Evolutionary conservation across 2,888 invertebrate species (phyloP).

Genomic region (Salticus scenicus): DNA sequence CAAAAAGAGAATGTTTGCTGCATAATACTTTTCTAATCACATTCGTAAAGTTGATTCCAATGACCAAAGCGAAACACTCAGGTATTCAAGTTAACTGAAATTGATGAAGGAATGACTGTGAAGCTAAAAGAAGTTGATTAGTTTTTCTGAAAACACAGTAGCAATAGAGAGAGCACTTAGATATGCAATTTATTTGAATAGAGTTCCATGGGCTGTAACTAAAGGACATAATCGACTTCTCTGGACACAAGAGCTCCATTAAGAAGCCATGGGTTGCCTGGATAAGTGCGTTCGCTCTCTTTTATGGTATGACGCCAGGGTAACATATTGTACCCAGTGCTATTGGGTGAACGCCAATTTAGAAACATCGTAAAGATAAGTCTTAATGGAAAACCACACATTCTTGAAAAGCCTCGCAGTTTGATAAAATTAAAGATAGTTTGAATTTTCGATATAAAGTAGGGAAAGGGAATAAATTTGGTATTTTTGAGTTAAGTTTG

Average conservation of each 20-base stretch:
- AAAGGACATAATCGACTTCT: not conserved
- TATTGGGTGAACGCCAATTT: not conserved
- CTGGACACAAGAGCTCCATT: not conserved
- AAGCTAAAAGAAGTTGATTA: not conserved
- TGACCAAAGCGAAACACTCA: no score
- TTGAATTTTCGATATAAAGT: no score
- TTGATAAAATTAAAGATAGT: no score
- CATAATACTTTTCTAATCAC: no score
- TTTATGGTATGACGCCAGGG: not conserved
- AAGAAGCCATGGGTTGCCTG: not conserved
- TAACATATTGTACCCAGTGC: not conserved
- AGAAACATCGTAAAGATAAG: not conserved
- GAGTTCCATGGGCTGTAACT: not conserved
- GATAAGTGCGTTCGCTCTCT: not conserved
- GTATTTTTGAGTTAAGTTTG: no score
- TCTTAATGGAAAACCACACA: not conserved
- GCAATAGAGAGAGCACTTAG: not conserved
- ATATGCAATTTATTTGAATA: not conserved
- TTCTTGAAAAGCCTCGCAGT: no score
- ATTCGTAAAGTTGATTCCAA: no score
- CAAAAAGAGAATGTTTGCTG: no score
- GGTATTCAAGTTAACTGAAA: not conserved
- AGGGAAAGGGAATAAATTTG: no score
- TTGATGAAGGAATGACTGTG: not conserved
- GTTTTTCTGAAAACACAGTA: not conserved